Conservation (phyloP, 1,140 invertebrate genomes). For the Bombus confusus region DNA sequence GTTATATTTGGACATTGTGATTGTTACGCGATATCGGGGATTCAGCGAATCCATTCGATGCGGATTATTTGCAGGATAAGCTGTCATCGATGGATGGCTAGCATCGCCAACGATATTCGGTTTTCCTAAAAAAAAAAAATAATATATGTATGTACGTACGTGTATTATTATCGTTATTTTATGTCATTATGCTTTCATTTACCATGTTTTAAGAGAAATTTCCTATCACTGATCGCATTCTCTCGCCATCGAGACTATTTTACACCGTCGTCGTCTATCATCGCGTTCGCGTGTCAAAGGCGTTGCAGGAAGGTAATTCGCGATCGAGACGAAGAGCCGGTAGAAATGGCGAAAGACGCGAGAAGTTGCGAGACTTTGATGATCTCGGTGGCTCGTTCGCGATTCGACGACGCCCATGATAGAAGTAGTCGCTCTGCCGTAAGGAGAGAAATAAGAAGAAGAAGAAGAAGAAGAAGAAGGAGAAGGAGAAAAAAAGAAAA, state of each 20-base stretch:
- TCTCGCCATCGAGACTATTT: too few species aligned
- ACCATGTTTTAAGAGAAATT: too few species aligned
- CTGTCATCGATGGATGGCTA: too few species aligned
- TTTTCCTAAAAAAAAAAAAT: too few species aligned
- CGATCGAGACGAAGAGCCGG: neutral
- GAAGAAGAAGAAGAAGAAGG: too few species aligned
- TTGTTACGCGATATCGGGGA: neutral
- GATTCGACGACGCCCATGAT: slow-evolving; percentile 19
- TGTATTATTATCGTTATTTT: too few species aligned
- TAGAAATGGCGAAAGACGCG: neutral
- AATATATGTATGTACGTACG: too few species aligned
- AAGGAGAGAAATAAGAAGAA: neutral
- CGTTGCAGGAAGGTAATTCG: neutral
- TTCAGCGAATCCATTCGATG: neutral
- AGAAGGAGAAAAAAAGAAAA: too few species aligned
- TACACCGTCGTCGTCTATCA: neutral
- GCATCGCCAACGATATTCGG: too few species aligned
- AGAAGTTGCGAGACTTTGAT: slow-evolving; percentile 30
- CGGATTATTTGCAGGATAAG: neutral
- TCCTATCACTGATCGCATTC: neutral
- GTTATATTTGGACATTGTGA: neutral
- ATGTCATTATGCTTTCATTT: too few species aligned
- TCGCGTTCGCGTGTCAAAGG: neutral
- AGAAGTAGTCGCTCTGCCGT: slow-evolving; percentile 4
- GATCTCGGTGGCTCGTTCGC: slow-evolving; percentile 5